Base-by-base conservation (phyloP, 2,113 vertebrate species). In the Erythrocercus mccallii region DNA sequence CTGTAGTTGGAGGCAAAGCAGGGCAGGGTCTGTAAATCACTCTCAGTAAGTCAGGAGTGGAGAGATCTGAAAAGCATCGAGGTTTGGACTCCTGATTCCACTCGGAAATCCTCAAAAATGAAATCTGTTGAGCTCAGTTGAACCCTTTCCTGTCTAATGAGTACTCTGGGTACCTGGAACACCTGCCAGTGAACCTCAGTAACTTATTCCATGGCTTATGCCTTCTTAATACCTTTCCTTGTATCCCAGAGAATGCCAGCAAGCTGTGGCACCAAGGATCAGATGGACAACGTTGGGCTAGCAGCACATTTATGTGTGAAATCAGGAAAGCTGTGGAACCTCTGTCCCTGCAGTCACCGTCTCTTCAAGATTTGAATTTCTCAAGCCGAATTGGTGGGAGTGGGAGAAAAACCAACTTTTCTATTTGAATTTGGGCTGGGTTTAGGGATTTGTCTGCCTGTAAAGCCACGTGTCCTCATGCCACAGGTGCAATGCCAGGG, bases 81-180 rank as follows among this genome's bases (percentile, higher is more conserved):
- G 33, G 10, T 90, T 68, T 79, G 57, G 69, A 47, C 44, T 81
- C 31, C 31, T 48, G 23, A 48, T 79, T 74, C 53, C 45, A 53
- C 69, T 37, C 51, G 71, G 72, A 48, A 86, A 71, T 84, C 73
- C 47, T 64, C 76, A 53, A 64, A 70, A 91, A 85, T 72, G 8
- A 18, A 81, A 79, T 71, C 45, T 71, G 50, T 44, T 62, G 69
- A 81, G 61, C 48, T 88, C 80, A 73, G 38, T 58, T 74, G 64
- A 94, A 86, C 44, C 4, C 56, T 44, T 78, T 88, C 72, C 48
- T 60, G 21, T 74, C 88, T 81, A 84, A 91, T 84, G 77, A 87
- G 48, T 64, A 14, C 69, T 78, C 72, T 79, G 69, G 44, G 27
- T 77, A 53, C 51, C 30, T 66, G 37, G 73, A 91, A 30, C 35